These are phyloP conservation scores for Lobophora halterata DNA, from an alignment of 2,888 invertebrate genomes.

Conservation along the genomic window DNA sequence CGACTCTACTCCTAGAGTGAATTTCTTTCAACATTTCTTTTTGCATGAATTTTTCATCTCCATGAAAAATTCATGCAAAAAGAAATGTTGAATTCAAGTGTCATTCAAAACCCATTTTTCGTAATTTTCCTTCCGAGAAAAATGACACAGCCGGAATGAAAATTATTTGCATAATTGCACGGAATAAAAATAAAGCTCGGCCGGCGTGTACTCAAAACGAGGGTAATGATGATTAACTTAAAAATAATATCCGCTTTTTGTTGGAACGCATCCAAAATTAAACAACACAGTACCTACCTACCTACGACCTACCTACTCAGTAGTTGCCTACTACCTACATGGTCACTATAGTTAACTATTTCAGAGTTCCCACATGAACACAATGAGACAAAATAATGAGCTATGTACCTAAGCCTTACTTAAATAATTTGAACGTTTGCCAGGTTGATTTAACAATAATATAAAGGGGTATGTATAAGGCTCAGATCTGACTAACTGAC, in stretches of 20 bases:
- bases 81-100: not conserved
- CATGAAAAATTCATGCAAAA: slow-evolving; percentile 1
- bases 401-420: too few species aligned
- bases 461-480: too few species aligned
- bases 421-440: too few species aligned
- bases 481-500: too few species aligned
- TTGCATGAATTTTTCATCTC: slow-evolving; percentile 1
- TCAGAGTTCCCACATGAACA: too few species aligned
- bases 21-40: not conserved
- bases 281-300: slow-evolving; percentile 7
- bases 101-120: slow-evolving; percentile 9
- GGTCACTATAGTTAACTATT: too few species aligned
- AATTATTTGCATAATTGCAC: slow-evolving; percentile 20
- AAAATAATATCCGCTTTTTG: slow-evolving; percentile 27
- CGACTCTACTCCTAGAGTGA: too few species aligned
- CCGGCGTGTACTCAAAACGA: slow-evolving; percentile 18
- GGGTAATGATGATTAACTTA: slow-evolving; percentile 28
- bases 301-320: too few species aligned
- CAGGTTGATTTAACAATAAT: too few species aligned
- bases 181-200: slow-evolving; percentile 15
- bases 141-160: slow-evolving; percentile 12
- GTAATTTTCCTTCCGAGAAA: slow-evolving; percentile 11
- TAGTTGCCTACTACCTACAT: too few species aligned
- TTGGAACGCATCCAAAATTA: slow-evolving; percentile 26
- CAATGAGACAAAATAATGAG: too few species aligned